Conservation (phyloP, 2,797 vertebrate species). For the Buphagus erythrorhynchus region DNA sequence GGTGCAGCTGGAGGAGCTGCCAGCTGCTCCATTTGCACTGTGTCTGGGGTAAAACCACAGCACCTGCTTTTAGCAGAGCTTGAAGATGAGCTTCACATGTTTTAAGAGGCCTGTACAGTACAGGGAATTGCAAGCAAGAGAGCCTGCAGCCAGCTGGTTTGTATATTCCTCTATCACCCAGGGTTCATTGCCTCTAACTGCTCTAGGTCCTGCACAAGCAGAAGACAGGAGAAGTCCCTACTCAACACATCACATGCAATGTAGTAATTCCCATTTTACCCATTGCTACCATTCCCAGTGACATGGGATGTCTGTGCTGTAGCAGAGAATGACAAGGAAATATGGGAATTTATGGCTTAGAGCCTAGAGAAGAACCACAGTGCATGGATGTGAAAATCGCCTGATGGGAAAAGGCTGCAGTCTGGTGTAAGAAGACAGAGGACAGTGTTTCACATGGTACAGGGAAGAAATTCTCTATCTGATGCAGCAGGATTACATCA, state of each 20-base stretch:
- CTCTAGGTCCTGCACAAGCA: not conserved
- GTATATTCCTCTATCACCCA: not conserved
- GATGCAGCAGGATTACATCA: conserved; percentile 57
- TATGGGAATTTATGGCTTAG: not conserved
- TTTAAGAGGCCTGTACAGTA: not conserved
- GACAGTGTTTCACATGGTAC: not conserved
- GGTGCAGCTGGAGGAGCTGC: not conserved
- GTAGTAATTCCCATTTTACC: not conserved
- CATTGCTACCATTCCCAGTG: not conserved
- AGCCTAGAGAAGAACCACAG: not conserved
- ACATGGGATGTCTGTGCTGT: rapidly evolving
- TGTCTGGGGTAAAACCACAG: not conserved
- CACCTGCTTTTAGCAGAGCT: not conserved
- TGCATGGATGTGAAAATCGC: not conserved
- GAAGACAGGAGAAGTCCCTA: not conserved
- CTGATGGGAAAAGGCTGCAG: not conserved
- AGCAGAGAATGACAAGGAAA: not conserved
- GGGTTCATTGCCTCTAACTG: not conserved
- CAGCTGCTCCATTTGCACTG: not conserved
- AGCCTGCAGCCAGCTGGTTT: not conserved
- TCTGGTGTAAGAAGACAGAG: not conserved
- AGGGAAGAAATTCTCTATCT: not conserved
- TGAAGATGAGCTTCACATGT: not conserved
- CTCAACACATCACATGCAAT: rapidly evolving
- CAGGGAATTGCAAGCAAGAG: not conserved